Conservation (phyloP, 1,140 invertebrate genomes). For the Apis laboriosa region DNA sequence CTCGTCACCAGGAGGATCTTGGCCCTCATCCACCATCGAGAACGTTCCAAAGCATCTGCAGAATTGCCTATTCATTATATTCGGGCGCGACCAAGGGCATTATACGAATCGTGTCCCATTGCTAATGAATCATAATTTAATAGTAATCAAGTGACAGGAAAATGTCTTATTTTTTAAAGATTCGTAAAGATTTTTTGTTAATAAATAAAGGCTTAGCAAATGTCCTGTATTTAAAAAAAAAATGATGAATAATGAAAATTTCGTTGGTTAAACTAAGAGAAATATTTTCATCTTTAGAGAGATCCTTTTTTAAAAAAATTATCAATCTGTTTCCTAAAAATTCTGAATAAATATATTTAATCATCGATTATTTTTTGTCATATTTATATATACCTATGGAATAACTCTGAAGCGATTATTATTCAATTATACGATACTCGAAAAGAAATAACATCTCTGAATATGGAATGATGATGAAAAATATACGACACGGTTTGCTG, state of each 20-base stretch:
- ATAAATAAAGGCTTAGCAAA: background rate
- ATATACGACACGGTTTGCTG: conserved; percentile 39
- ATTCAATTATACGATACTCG: conserved; percentile 25
- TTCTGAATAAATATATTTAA: no score
- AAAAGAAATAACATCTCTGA: conserved; percentile 3
- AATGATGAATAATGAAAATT: background rate
- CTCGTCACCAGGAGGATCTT: conserved; percentile 26
- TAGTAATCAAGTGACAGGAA: conserved; percentile 13
- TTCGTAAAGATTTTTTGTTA: background rate
- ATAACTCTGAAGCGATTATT: conserved; percentile 4
- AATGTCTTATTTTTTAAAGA: conserved; percentile 6
- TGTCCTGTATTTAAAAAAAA: background rate
- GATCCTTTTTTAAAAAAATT: no score
- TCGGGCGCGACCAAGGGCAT: background rate
- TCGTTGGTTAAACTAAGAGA: no score
- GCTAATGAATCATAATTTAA: conserved; percentile 20
- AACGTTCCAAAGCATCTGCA: conserved; percentile 16
- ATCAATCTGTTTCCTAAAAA: no score
- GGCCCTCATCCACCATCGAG: background rate
- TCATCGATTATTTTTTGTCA: conserved; percentile 31
- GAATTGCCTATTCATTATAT: conserved; percentile 40
- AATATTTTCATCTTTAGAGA: no score
- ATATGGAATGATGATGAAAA: conserved; percentile 46
- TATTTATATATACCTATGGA: background rate
- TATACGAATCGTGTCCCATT: conserved; percentile 5